Evolutionary conservation across 2,797 vertebrate species (phyloP).

Genomic region (Rhynchotus rufescens): DNA sequence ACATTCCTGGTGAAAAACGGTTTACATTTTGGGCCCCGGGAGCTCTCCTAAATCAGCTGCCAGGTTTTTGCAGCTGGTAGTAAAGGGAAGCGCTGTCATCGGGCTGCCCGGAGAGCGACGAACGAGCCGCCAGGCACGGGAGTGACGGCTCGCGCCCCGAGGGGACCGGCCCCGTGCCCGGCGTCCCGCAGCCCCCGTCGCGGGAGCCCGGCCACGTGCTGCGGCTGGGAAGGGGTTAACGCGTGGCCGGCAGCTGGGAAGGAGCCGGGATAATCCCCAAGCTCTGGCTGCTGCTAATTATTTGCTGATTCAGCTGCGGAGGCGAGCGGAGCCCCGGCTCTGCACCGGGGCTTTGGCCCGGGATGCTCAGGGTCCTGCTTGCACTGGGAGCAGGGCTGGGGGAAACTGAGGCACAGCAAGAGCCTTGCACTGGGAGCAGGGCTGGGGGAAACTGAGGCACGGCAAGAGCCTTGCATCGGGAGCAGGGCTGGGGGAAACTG

Average conservation of each 20-base stretch:
- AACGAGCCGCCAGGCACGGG: slow-evolving; percentile 80
- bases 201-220: rapidly evolving
- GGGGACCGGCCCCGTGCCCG: not conserved
- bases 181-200: rapidly evolving
- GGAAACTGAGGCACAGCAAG: too few relatives aligned
- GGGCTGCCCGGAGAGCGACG: slow-evolving; percentile 76
- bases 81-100: slow-evolving; percentile 88
- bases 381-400: not conserved
- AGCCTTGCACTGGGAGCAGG: too few relatives aligned
- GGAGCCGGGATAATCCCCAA: slow-evolving; percentile 23
- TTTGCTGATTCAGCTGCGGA: slow-evolving; percentile 64
- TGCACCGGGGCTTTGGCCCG: not conserved
- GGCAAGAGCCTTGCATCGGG: too few relatives aligned
- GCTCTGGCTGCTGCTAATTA: slow-evolving; percentile 39
- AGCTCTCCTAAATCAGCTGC: slow-evolving; percentile 94
- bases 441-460: too few relatives aligned
- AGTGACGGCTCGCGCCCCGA: slow-evolving; percentile 49
- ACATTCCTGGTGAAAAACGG: slow-evolving; percentile 91
- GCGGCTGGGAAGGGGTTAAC: slow-evolving; percentile 38
- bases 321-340: not conserved
- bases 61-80: slow-evolving; percentile 87
- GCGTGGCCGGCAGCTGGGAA: not conserved
- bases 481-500: too few relatives aligned
- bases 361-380: not conserved
- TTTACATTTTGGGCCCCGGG: slow-evolving; percentile 90